A percentile compares a stretch with the other conserved stretches of the same genome.
Conservation (phyloP, 1,140 invertebrate species). For the Bombus picipes region DNA sequence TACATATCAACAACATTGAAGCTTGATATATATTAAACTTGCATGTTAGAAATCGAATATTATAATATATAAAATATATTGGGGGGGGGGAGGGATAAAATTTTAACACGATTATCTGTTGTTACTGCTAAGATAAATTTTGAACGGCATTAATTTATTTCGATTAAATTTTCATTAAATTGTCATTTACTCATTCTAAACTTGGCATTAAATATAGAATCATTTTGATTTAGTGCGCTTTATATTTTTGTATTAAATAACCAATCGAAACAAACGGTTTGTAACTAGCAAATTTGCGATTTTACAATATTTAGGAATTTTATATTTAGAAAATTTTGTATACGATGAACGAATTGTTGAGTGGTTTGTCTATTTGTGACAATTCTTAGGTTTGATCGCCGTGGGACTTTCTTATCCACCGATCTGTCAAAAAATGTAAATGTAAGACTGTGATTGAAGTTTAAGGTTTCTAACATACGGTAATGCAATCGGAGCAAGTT, state of each 20-base stretch:
- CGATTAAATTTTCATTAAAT: not conserved
- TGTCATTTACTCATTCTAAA: not conserved
- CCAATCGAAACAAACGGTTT: not conserved
- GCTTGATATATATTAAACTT: not conserved
- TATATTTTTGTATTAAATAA: not conserved
- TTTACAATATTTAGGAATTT: slow-evolving; percentile 14
- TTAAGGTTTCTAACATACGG: slow-evolving; percentile 49
- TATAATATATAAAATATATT: not conserved
- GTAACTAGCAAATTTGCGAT: not conserved
- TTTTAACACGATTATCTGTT: not conserved
- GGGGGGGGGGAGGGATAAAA: not conserved
- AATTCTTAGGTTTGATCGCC: slow-evolving; percentile 53
- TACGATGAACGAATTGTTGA: slow-evolving; percentile 9
- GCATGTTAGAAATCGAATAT: not conserved
- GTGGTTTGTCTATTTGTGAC: slow-evolving; percentile 50
- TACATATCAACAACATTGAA: not conserved
- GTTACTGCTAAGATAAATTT: not conserved
- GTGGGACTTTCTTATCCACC: slow-evolving; percentile 35
- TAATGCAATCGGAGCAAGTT: slow-evolving; percentile 51
- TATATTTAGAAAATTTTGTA: slow-evolving; percentile 2
- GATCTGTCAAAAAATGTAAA: slow-evolving; percentile 68
- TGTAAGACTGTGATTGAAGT: slow-evolving; percentile 38
- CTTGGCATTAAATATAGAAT: not conserved
- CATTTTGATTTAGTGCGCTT: not conserved
- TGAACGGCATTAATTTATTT: not conserved